A percentile compares a stretch with the other conserved stretches of the same genome.
phyloP scores from a whole-genome alignment of 2,888 invertebrate species.

The Tinea pellionella region DNA sequence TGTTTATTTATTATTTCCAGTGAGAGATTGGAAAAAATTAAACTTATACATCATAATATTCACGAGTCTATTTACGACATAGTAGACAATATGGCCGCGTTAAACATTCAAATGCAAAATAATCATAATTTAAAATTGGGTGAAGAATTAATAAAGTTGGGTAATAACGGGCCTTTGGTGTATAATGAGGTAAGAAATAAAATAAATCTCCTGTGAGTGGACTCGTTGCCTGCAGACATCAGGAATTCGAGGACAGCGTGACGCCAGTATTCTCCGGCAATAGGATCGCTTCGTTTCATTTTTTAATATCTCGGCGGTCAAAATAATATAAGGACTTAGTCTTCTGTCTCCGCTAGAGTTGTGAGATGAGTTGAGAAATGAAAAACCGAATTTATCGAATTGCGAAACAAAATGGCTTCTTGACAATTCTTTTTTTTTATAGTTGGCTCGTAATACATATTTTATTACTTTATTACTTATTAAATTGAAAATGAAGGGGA shows the following conservation, averaged over 20 bases:
- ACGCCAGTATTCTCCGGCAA: too few relatives aligned
- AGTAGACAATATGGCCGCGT: constrained; percentile 65
- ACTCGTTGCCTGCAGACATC: too few relatives aligned
- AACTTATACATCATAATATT: constrained; percentile 77
- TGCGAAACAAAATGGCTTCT: too few relatives aligned
- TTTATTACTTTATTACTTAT: background rate
- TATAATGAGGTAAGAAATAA: constrained; percentile 62
- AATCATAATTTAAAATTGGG: constrained; percentile 43
- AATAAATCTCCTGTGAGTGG: background rate
- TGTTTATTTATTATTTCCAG: too few relatives aligned
- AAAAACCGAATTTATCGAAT: too few relatives aligned
- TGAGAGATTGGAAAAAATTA: constrained; percentile 74
- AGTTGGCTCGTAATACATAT: background rate
- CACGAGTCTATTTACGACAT: constrained; percentile 81
- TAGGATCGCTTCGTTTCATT: too few relatives aligned
- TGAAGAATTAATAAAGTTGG: constrained; percentile 62
- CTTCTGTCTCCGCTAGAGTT: too few relatives aligned
- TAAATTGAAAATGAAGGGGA: too few relatives aligned
- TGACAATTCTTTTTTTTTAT: background rate
- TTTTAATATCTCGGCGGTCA: too few relatives aligned
- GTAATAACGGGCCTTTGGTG: constrained; percentile 58
- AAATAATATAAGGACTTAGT: too few relatives aligned
- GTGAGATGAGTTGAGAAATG: too few relatives aligned
- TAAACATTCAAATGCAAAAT: constrained; percentile 62
- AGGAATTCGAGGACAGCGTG: too few relatives aligned